Evolutionary conservation across 1,140 invertebrate genomes (phyloP).

Genomic region (Apis laboriosa): DNA sequence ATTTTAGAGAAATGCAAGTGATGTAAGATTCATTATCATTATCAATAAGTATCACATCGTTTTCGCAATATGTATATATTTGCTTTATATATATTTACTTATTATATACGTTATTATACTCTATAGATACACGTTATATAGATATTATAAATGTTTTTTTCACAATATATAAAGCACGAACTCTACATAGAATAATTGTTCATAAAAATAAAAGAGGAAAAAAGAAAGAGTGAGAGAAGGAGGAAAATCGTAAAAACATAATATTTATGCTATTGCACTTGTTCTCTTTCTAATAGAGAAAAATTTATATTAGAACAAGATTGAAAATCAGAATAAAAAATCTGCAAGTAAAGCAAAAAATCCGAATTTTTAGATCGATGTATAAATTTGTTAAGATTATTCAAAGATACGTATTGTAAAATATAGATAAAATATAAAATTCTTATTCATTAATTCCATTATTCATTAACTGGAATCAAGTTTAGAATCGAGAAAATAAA

Average conservation of each 20-base stretch:
- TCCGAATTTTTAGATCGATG: neutral
- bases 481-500: constrained; percentile 4
- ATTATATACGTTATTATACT: neutral
- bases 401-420: neutral
- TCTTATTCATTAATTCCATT: constrained; percentile 25
- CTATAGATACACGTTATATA: too few relatives aligned
- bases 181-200: too few relatives aligned
- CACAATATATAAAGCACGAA: too few relatives aligned
- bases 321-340: neutral
- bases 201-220: too few relatives aligned
- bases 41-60: neutral
- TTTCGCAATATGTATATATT: neutral
- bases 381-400: neutral
- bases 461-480: neutral
- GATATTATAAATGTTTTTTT: too few relatives aligned
- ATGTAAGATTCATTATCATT: constrained; percentile 1
- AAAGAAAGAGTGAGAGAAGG: too few relatives aligned
- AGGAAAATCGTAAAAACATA: too few relatives aligned
- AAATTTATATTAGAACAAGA: too few relatives aligned
- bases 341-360: neutral
- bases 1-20: neutral
- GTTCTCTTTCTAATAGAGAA: too few relatives aligned
- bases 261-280: too few relatives aligned
- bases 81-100: neutral
- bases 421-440: constrained; percentile 5